Conservation (phyloP, 2,888 invertebrate species). For the Leptogaster cylindrica region DNA sequence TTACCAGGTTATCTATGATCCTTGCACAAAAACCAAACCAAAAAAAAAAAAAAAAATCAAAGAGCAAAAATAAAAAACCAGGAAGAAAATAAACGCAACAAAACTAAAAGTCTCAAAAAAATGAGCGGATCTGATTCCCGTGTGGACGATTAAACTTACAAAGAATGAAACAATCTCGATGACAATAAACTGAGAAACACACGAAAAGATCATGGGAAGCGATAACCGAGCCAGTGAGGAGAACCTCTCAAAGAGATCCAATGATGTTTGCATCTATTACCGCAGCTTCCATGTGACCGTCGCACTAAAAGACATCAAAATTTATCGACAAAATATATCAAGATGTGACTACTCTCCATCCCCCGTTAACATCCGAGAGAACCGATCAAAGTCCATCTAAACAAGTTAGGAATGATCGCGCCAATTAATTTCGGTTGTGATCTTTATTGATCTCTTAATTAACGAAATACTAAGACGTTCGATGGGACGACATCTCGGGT, state of each 20-base stretch:
- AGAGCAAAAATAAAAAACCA: no score
- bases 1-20: slow-evolving; percentile 5
- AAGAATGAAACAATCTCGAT: neutral
- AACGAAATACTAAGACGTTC: slow-evolving; percentile 37
- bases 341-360: slow-evolving; percentile 13
- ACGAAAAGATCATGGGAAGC: slow-evolving; percentile 13
- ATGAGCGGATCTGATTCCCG: slow-evolving; percentile 2
- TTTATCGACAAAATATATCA: slow-evolving; percentile 31
- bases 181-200: neutral
- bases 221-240: slow-evolving; percentile 7
- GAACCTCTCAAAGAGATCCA: slow-evolving; percentile 12
- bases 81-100: no score
- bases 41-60: neutral
- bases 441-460: slow-evolving; percentile 47
- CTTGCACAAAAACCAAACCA: slow-evolving; percentile 1
- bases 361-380: slow-evolving; percentile 2
- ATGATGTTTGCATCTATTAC: slow-evolving; percentile 9
- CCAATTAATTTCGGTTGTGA: slow-evolving; percentile 46
- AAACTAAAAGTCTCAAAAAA: no score
- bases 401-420: slow-evolving; percentile 40
- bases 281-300: slow-evolving; percentile 28
- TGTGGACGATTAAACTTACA: slow-evolving; percentile 4
- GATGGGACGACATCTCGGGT: slow-evolving; percentile 7
- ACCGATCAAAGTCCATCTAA: neutral
- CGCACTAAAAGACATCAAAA: slow-evolving; percentile 29